Conservation (phyloP, 2,797 vertebrate species). For the Chaetodon trifasciatus region DNA sequence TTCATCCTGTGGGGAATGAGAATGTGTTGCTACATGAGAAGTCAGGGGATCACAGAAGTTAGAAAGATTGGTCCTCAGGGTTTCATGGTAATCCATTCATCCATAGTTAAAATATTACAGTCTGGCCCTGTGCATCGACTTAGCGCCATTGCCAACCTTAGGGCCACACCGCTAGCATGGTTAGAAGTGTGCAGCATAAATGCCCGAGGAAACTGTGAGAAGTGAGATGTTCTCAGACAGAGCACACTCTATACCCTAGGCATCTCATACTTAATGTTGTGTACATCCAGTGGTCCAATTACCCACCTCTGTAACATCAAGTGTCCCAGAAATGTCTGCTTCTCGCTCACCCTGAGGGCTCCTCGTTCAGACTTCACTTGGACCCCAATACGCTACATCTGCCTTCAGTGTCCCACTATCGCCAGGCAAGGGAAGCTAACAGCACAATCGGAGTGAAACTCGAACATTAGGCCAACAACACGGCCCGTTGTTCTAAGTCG, state of each 20-base stretch:
- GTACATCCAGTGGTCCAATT: slow-evolving; percentile 73
- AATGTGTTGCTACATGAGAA: not conserved
- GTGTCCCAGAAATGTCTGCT: slow-evolving; percentile 78
- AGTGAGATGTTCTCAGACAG: slow-evolving; percentile 63
- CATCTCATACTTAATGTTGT: slow-evolving; percentile 60
- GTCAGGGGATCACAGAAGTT: not conserved
- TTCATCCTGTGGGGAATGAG: not conserved
- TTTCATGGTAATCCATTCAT: slow-evolving; percentile 15
- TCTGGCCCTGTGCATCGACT: not conserved
- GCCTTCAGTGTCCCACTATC: slow-evolving; percentile 40
- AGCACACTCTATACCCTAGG: slow-evolving; percentile 53
- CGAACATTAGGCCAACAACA: slow-evolving; percentile 46
- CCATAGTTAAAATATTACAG: slow-evolving; percentile 24
- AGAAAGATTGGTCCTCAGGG: not conserved
- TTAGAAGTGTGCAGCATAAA: slow-evolving; percentile 63
- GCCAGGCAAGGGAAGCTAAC: slow-evolving; percentile 40
- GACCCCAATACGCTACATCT: slow-evolving; percentile 63
- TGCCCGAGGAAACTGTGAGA: slow-evolving; percentile 53
- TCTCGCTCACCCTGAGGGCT: slow-evolving; percentile 57
- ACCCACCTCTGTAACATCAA: slow-evolving; percentile 71
- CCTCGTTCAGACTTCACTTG: slow-evolving; percentile 45
- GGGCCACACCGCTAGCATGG: slow-evolving; percentile 6
- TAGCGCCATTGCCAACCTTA: not conserved
- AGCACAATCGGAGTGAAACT: slow-evolving; percentile 38
- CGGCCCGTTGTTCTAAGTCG: slow-evolving; percentile 24